Evolutionary conservation across 1,140 invertebrate genomes (phyloP).

Genomic region (Hylyphantes graminicola): DNA sequence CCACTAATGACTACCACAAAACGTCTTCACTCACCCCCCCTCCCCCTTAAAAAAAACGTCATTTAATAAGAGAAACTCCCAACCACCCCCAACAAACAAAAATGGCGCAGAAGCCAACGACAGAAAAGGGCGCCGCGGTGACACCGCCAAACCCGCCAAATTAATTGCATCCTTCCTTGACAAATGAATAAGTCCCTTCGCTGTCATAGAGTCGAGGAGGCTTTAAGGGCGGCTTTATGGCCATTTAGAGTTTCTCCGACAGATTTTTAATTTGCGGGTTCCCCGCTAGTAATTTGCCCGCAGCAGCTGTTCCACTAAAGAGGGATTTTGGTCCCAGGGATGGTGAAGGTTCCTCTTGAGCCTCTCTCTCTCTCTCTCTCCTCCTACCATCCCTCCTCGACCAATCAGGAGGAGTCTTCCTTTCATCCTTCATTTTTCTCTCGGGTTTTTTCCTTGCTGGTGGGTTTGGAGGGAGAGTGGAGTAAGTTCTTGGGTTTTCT

Average conservation of each 20-base stretch:
- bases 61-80: too few species aligned
- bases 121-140: slow-evolving; percentile 5
- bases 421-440: slow-evolving; percentile 59
- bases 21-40: too few species aligned
- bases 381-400: not conserved
- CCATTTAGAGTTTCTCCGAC: slow-evolving; percentile 43
- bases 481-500: not conserved
- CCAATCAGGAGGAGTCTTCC: slow-evolving; percentile 36
- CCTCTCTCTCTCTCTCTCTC: slow-evolving; percentile 7
- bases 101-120: too few species aligned
- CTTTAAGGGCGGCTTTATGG: slow-evolving; percentile 57
- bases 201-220: slow-evolving; percentile 35
- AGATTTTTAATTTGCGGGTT: slow-evolving; percentile 44
- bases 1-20: too few species aligned
- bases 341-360: slow-evolving; percentile 32
- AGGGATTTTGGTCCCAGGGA: slow-evolving; percentile 34
- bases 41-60: too few species aligned
- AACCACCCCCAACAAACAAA: too few species aligned
- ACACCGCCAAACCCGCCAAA: slow-evolving; percentile 12
- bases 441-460: slow-evolving; percentile 25
- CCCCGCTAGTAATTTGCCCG: not conserved
- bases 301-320: too few species aligned
- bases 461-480: slow-evolving; percentile 9
- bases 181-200: slow-evolving; percentile 54
- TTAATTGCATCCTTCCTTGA: slow-evolving; percentile 50